phyloP scores from a whole-genome alignment of 2,888 invertebrate genomes.

The Dasysyrphus albostriatus region DNA sequence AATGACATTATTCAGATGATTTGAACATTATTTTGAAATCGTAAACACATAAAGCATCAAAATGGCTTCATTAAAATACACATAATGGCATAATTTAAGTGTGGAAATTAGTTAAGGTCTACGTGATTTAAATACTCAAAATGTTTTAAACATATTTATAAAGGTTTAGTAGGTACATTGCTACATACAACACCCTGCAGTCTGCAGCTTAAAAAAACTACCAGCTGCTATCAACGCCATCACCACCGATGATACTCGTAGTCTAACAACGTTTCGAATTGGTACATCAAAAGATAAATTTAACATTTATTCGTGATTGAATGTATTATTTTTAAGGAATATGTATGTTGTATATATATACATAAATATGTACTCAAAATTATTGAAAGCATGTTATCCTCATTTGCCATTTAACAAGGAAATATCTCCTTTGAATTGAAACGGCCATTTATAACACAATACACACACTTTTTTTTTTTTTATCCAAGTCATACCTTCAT shows the following conservation, averaged over 20 bases:
- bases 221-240: not conserved
- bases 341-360: no score
- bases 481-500: not conserved
- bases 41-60: slow-evolving; percentile 52
- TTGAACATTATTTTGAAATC: slow-evolving; percentile 56
- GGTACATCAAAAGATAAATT: slow-evolving; percentile 15
- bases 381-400: not conserved
- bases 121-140: slow-evolving; percentile 43
- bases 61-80: slow-evolving; percentile 57
- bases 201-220: not conserved
- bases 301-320: slow-evolving; percentile 17
- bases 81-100: slow-evolving; percentile 47
- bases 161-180: no score
- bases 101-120: slow-evolving; percentile 53
- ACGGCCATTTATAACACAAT: not conserved
- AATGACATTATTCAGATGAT: slow-evolving; percentile 51
- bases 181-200: not conserved
- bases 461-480: not conserved
- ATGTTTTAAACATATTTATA: not conserved
- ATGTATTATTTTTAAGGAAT: not conserved
- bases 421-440: not conserved
- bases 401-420: not conserved
- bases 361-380: not conserved
- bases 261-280: not conserved
- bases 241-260: not conserved